Base-by-base conservation (phyloP, 2,888 invertebrate genomes). In the Schizaphis graminum region DNA sequence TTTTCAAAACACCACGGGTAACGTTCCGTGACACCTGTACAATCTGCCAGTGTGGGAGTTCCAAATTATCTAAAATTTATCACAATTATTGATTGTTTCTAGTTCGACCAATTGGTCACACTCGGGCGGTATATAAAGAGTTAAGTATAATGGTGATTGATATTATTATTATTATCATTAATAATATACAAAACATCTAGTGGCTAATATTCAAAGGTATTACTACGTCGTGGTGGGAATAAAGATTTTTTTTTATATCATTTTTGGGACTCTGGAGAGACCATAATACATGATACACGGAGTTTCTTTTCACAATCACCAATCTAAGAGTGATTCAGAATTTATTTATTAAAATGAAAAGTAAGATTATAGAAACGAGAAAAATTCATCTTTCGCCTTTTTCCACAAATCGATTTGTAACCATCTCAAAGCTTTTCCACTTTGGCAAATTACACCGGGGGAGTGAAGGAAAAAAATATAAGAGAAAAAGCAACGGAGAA, bases 21-120 rank as follows among this genome's bases (percentile, higher is more conserved):
- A 94, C 93, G 93, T 94, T 90, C 93, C 93, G 93, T 94, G 93
- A 94, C 93, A 94, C 61, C 93, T 89, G 89, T 35, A 92, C 93
- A 85, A 57, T 49, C 93, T 86, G 41, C 93, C 85, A 49, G 88
- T 86, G 93, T 90, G 90, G 93, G 90, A 94, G 93, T 94, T 90
- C n/a, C 53, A 67, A 94, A 94, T 94, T 91, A 91, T 94, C 94
- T 49, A 57, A 94, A 91, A 94, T 94, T 94, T 67, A 94, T 94
- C 94, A 94, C 89, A 91, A 94, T 94, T 91, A 94, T 94, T 86
- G 94, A 90, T 94, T 91, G 91, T 94, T 67, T 94, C 90, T 90
- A 94, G 86, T 91, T 28, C 35, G 85, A 49, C 77, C 93, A 44
- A 93, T 93, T 85, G 89, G 94, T 94, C 94, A 94, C 94, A 56